Evolutionary conservation across 2,797 vertebrate genomes (phyloP).

Genomic region (Apogon talboti): DNA sequence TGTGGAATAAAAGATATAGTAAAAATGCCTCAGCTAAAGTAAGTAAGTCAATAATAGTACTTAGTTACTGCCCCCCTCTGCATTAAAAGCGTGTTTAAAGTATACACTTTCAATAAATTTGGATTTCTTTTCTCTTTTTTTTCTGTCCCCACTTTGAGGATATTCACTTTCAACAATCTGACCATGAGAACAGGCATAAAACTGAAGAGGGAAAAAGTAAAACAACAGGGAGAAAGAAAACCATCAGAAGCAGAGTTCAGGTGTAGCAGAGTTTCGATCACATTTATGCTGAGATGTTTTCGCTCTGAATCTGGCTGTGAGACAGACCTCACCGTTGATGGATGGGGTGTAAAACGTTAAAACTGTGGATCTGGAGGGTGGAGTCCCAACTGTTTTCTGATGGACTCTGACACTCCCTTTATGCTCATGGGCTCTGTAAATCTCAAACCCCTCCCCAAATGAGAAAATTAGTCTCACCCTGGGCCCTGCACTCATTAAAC

Average conservation of each 20-base stretch:
- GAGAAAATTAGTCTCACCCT: conserved; percentile 32
- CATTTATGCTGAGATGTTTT: conserved; percentile 44
- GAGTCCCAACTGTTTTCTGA: conserved; percentile 39
- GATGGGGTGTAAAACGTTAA: conserved; percentile 61
- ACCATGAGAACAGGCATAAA: conserved; percentile 3
- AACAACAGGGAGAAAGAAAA: neutral
- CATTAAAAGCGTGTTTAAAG: too few species aligned
- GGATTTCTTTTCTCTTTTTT: neutral
- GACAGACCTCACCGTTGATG: conserved; percentile 50
- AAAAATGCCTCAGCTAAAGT: too few species aligned
- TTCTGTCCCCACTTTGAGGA: neutral
- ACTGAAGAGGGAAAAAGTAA: neutral
- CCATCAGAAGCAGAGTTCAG: conserved; percentile 1
- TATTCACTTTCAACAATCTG: conserved; percentile 3
- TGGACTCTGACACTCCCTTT: conserved; percentile 35
- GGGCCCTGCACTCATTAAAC: conserved; percentile 46
- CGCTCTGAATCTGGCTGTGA: conserved; percentile 36
- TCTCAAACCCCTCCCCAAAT: conserved; percentile 44
- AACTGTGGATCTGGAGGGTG: conserved; percentile 39
- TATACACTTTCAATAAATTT: too few species aligned
- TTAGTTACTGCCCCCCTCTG: too few species aligned
- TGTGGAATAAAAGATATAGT: too few species aligned
- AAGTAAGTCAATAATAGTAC: too few species aligned
- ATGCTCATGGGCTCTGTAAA: conserved; percentile 29
- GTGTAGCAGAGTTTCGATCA: conserved; percentile 49